phyloP scores from a whole-genome alignment of 1,140 invertebrate genomes.

The Zeugodacus cucurbitae region DNA sequence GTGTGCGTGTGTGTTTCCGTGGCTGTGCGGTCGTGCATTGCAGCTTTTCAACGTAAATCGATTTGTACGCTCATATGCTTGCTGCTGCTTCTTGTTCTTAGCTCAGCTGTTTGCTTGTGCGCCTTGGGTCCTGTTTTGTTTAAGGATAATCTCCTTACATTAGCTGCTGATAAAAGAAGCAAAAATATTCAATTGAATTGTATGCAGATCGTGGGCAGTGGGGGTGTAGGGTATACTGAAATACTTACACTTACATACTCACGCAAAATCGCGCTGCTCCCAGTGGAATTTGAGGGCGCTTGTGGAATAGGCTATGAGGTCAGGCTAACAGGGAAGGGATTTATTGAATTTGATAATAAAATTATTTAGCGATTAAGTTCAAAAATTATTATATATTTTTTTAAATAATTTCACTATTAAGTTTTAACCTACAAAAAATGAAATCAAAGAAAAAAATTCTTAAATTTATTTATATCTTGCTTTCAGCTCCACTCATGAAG shows the following conservation, averaged over 20 bases:
- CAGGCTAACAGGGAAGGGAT: too few species aligned
- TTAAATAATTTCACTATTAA: too few species aligned
- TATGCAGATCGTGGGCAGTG: not conserved
- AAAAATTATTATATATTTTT: too few species aligned
- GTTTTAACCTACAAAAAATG: too few species aligned
- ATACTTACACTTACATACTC: not conserved
- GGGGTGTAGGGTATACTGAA: not conserved
- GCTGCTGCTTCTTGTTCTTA: not conserved
- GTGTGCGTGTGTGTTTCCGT: not conserved
- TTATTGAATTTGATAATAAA: too few species aligned
- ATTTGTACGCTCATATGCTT: constrained; percentile 5
- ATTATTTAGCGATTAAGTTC: too few species aligned
- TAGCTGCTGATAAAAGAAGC: constrained; percentile 34
- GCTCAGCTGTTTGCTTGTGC: not conserved
- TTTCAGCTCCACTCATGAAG: too few species aligned
- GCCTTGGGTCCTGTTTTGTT: constrained; percentile 29
- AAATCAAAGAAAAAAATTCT: too few species aligned
- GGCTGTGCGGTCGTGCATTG: not conserved
- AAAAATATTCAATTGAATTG: constrained; percentile 31
- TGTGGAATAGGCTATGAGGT: not conserved
- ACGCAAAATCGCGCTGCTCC: not conserved
- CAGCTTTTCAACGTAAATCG: constrained; percentile 9
- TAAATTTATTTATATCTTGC: too few species aligned
- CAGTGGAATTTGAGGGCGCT: not conserved
- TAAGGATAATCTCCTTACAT: constrained; percentile 37